These are phyloP conservation scores for Chymomyza amoena DNA, from an alignment of 2,888 invertebrate genomes.

Conservation along the genomic window DNA sequence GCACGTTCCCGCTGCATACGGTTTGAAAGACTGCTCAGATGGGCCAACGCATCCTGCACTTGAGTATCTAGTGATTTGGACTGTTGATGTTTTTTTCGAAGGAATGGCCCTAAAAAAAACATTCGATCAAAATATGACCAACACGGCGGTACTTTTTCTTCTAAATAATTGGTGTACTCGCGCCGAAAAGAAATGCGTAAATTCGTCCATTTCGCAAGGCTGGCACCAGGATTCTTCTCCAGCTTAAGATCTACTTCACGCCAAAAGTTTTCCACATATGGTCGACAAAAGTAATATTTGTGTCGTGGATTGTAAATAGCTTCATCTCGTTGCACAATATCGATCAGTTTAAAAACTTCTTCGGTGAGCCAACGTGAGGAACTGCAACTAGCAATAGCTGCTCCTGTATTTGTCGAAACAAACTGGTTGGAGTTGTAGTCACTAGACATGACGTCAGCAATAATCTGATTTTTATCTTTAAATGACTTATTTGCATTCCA, in stretches of 20 bases:
- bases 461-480: neutral
- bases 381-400: conserved; percentile 39
- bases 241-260: conserved; percentile 75
- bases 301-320: conserved; percentile 77
- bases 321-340: conserved; percentile 76
- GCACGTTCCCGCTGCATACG: conserved; percentile 71
- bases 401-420: conserved; percentile 39
- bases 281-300: conserved; percentile 77
- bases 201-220: conserved; percentile 77
- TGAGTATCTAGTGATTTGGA: conserved; percentile 74
- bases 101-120: conserved; percentile 76
- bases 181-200: conserved; percentile 76
- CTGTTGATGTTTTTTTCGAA: conserved; percentile 76
- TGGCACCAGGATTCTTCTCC: conserved; percentile 76
- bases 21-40: conserved; percentile 71
- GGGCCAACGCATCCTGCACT: conserved; percentile 76
- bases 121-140: conserved; percentile 78
- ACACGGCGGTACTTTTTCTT: conserved; percentile 75
- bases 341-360: conserved; percentile 76
- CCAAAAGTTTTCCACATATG: conserved; percentile 78
- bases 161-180: conserved; percentile 76
- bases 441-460: conserved; percentile 41
- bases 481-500: neutral
- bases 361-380: conserved; percentile 76
- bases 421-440: conserved; percentile 50